phyloP scores from a whole-genome alignment of 2,888 invertebrate species.

The Zygothrica quintamaculata region DNA sequence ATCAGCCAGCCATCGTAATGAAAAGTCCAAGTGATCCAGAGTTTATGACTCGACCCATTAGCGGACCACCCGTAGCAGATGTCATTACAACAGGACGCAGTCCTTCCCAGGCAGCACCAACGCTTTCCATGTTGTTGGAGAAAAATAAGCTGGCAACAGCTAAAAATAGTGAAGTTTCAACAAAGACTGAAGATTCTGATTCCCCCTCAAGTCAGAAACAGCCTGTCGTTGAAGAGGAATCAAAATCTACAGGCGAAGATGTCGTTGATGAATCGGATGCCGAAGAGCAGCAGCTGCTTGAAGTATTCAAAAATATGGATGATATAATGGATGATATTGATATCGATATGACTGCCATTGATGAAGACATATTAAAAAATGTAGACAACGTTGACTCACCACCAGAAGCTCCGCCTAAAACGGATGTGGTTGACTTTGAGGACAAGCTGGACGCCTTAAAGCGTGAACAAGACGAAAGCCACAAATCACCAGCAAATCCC shows the following conservation, averaged over 20 bases:
- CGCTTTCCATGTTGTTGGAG: slow-evolving; percentile 90
- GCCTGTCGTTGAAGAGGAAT: slow-evolving; percentile 10
- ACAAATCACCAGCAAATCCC: slow-evolving; percentile 27
- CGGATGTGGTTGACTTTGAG: slow-evolving; percentile 66
- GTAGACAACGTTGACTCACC: slow-evolving; percentile 76
- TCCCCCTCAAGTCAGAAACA: slow-evolving; percentile 38
- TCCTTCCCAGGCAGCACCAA: slow-evolving; percentile 89
- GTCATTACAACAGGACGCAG: slow-evolving; percentile 78
- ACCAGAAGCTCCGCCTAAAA: slow-evolving; percentile 45
- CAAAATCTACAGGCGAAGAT: neutral
- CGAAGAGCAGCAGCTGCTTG: slow-evolving; percentile 83
- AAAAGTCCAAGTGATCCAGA: slow-evolving; percentile 70
- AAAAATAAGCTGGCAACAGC: slow-evolving; percentile 82
- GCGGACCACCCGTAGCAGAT: slow-evolving; percentile 79
- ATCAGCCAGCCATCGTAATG: slow-evolving; percentile 71
- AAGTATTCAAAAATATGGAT: slow-evolving; percentile 83
- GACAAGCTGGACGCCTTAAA: slow-evolving; percentile 59
- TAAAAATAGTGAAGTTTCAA: slow-evolving; percentile 24
- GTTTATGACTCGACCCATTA: slow-evolving; percentile 81
- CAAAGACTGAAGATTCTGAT: slow-evolving; percentile 20
- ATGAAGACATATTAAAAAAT: slow-evolving; percentile 81
- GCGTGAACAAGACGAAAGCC: slow-evolving; percentile 12
- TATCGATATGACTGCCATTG: slow-evolving; percentile 82
- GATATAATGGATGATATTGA: slow-evolving; percentile 83
- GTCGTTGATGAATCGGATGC: slow-evolving; percentile 73